phyloP scores from a whole-genome alignment of 2,797 vertebrate genomes.

The Melopsittacus undulatus region DNA sequence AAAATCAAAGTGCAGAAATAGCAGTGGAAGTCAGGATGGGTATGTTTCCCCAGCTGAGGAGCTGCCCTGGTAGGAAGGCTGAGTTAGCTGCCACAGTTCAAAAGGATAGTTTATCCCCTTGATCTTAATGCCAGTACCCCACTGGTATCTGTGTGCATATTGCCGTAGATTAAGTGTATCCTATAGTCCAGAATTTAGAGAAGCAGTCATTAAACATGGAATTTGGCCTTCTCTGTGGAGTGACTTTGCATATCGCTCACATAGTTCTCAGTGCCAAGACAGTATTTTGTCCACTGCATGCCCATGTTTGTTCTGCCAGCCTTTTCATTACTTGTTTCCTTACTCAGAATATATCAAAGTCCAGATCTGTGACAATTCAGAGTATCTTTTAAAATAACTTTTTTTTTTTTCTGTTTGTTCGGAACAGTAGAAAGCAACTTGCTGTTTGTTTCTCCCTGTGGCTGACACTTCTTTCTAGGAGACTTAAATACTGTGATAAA shows the following conservation, averaged over 20 bases:
- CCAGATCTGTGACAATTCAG: background rate
- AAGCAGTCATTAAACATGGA: background rate
- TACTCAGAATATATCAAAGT: background rate
- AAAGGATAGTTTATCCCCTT: background rate
- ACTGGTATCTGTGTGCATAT: background rate
- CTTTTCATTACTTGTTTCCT: background rate
- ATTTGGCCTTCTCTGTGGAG: background rate
- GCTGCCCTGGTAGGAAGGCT: background rate
- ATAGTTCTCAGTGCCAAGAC: background rate
- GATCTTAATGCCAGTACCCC: background rate
- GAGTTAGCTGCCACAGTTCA: background rate
- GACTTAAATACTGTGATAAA: background rate
- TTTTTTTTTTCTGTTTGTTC: accelerated
- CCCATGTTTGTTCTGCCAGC: background rate
- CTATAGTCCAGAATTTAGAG: background rate
- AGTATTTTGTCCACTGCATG: background rate
- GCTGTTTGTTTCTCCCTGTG: background rate
- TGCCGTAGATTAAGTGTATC: background rate
- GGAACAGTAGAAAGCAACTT: background rate
- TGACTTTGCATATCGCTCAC: background rate
- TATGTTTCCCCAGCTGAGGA: background rate
- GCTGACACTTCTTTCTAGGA: background rate
- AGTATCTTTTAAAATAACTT: background rate
- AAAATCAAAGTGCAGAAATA: background rate
- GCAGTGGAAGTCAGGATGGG: background rate